Evolutionary conservation across 1,140 invertebrate species (phyloP), one percentile per base, ranked within the genome.

Genomic region (Pachyrhynchus sulphureomaculatus): DNA sequence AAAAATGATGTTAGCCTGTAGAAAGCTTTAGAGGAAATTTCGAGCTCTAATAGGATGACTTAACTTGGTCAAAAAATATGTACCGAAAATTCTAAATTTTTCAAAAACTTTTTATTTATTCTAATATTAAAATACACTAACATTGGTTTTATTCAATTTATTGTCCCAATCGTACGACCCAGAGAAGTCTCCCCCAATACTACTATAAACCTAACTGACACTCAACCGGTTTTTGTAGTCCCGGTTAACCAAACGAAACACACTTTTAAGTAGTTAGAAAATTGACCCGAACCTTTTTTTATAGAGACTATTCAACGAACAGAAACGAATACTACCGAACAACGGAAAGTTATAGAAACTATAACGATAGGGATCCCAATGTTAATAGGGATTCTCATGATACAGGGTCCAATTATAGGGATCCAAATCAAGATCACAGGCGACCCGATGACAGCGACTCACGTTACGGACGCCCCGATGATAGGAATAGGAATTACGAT

Each of bases 151-250:
- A 18, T 44, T 21, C 17, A 9, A 21, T 44, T 21, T 44, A n/a
- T 6, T 6, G 41, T 10, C 26, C 26, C 6, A 26, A 10, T 29
- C 26, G 12, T 9, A n/a, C n/a, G 8, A 9, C 12, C 26, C 26
- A n/a, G n/a, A n/a, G n/a, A 29, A 29, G 17, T 15, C 1, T 51
- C 20, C 33, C 17, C 48, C 9, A 12, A 36, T 15, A 33, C 2
- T 2, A 13, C 26, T 10, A 4, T 36, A 34, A 39, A 56, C 54
- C 55, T 48, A 47, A 58, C 42, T 29, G 55, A 58, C 13, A 23
- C 53, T 45, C 44, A 29, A 29, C 26, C 42, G 42, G 54, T 48
- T 13, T 58, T 54, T 58, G 57, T 59, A 59, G 57, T 59, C 57
- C 57, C 57, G 34, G 48, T 45, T 58, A 29, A 29, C 6, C 1